Evolutionary conservation across 2,888 invertebrate species (phyloP).

Genomic region (Cloeon dipterum): DNA sequence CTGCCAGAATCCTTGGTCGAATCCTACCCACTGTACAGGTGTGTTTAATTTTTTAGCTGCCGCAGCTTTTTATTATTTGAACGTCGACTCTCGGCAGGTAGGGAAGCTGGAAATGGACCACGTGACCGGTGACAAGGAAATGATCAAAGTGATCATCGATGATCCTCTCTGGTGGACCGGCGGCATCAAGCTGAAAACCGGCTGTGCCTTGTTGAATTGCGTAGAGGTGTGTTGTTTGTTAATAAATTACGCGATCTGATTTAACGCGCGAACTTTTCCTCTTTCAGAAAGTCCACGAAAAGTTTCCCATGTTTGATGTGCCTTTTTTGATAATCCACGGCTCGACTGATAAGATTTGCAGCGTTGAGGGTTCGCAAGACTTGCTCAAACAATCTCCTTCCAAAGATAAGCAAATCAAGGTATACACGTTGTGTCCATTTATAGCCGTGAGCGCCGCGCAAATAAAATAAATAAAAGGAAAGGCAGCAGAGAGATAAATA

Average conservation of each 20-base stretch:
- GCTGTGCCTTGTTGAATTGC: constrained; percentile 12
- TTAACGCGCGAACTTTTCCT: too few species aligned
- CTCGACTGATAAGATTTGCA: constrained; percentile 15
- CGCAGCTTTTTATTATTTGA: too few species aligned
- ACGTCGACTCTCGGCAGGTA: too few species aligned
- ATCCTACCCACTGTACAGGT: constrained; percentile 8
- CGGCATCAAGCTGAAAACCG: constrained; percentile 16
- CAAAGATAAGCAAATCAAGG: constrained; percentile 16
- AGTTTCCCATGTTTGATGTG: constrained; percentile 12
- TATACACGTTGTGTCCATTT: constrained; percentile 4
- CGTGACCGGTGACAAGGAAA: constrained; percentile 14
- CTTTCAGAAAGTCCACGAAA: constrained; percentile 11
- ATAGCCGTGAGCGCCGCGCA: too few species aligned
- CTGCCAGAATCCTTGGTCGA: constrained; percentile 4
- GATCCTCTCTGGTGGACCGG: constrained; percentile 17
- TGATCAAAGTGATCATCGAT: constrained; percentile 15
- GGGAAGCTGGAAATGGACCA: constrained; percentile 12
- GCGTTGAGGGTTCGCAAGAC: constrained; percentile 13
- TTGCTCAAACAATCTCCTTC: constrained; percentile 13
- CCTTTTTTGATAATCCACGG: constrained; percentile 18
- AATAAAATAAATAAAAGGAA: neutral
- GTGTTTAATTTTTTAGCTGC: constrained; percentile 11
- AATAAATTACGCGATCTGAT: too few species aligned
- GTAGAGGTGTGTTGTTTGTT: constrained; percentile 8
- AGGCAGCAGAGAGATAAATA: neutral